These are phyloP conservation scores for Pelochelys cantorii DNA, from an alignment of 2,797 vertebrate genomes.

Conservation along the genomic window DNA sequence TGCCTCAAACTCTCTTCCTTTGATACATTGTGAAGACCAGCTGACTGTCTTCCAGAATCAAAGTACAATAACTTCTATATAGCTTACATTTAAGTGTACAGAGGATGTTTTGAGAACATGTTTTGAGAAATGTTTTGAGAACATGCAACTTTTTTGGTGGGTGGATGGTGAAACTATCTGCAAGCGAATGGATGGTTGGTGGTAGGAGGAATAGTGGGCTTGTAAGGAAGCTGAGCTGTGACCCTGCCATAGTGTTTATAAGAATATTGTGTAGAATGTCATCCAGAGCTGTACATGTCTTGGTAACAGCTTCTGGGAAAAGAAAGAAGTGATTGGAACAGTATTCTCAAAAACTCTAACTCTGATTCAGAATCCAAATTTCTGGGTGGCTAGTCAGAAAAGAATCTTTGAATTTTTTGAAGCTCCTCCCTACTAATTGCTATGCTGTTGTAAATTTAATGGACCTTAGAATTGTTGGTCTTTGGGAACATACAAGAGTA, in stretches of 20 bases:
- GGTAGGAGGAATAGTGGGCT: not conserved
- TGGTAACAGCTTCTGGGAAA: not conserved
- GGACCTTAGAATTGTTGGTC: slow-evolving; percentile 66
- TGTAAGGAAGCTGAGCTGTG: not conserved
- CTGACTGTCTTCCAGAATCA: not conserved
- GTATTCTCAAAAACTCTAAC: not conserved
- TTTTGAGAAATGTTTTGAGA: not conserved
- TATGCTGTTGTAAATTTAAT: slow-evolving; percentile 61
- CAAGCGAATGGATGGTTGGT: not conserved
- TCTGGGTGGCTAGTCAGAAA: not conserved
- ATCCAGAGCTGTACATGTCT: not conserved
- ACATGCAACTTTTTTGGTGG: not conserved
- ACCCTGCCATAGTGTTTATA: not conserved
- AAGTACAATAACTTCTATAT: not conserved
- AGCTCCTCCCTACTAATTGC: slow-evolving; percentile 26
- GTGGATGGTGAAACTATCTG: not conserved
- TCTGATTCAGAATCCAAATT: not conserved
- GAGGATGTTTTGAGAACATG: not conserved
- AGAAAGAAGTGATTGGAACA: not conserved
- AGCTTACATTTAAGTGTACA: not conserved
- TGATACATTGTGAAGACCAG: not conserved
- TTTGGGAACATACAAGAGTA: slow-evolving; percentile 68
- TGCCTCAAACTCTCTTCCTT: not conserved
- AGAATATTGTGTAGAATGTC: not conserved
- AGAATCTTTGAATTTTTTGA: slow-evolving; percentile 4